phyloP scores from a whole-genome alignment of 2,888 invertebrate species.

The Coelogynopora nodosa region DNA sequence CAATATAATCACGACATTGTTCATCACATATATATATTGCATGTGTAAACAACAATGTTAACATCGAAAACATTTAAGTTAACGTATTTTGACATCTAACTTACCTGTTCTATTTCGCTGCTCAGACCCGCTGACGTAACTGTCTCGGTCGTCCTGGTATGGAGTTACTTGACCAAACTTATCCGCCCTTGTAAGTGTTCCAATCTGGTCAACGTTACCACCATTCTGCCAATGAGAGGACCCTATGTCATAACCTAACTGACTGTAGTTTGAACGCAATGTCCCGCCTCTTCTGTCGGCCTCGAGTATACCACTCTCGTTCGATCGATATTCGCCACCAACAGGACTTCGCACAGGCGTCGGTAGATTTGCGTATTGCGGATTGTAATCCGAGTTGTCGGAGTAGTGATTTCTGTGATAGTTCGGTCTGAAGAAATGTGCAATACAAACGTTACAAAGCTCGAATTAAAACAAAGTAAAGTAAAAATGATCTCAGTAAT shows the following conservation, averaged over 20 bases:
- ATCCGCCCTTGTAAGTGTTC: background rate
- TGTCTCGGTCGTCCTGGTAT: background rate
- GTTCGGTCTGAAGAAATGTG: background rate
- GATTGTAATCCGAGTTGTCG: background rate
- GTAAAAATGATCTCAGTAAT: no score
- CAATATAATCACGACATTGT: no score
- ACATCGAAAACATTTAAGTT: no score
- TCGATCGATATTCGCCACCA: background rate
- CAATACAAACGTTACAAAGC: no score
- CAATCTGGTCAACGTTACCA: background rate
- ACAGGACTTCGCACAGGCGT: background rate
- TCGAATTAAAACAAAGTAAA: no score
- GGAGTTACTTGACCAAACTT: background rate
- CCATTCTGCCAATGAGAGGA: background rate
- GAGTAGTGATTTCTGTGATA: background rate
- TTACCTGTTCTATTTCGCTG: background rate
- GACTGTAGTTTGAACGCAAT: background rate
- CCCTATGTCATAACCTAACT: background rate
- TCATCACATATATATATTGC: no score
- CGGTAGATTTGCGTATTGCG: background rate
- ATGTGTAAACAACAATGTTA: no score
- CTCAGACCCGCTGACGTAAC: conserved; percentile 6
- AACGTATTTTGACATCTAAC: no score
- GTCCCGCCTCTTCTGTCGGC: background rate
- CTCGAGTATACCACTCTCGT: background rate